Evolutionary conservation across 2,113 vertebrate species (phyloP).

Genomic region (Rhinopithecus roxellana): DNA sequence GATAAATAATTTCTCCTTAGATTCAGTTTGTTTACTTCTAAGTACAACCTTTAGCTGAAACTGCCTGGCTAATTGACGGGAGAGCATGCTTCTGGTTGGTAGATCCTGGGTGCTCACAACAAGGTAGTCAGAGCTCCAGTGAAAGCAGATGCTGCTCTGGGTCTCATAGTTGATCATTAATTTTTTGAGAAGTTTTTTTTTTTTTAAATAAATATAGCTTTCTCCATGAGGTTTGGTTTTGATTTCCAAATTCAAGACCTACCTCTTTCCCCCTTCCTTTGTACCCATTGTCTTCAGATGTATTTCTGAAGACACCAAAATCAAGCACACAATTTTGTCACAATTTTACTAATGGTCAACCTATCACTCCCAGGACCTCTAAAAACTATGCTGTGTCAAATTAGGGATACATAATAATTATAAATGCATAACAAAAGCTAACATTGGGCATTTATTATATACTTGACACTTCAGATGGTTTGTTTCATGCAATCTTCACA

Average conservation of each 20-base stretch:
- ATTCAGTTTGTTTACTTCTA: background rate
- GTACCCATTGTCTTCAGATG: background rate
- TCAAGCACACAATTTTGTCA: background rate
- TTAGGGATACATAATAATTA: background rate
- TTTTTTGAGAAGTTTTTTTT: background rate
- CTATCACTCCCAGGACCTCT: background rate
- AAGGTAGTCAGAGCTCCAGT: background rate
- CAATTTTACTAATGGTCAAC: background rate
- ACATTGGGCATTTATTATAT: background rate
- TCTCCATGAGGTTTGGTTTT: background rate
- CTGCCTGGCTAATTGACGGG: background rate
- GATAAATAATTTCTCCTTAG: conserved; percentile 14
- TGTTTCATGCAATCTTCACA: background rate
- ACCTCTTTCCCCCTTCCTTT: background rate
- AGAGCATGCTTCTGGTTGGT: background rate
- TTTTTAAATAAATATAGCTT: background rate
- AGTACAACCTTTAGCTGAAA: background rate
- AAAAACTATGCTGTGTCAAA: background rate
- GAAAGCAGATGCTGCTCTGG: background rate
- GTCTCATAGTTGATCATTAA: background rate
- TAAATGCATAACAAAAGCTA: background rate
- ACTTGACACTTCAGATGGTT: background rate
- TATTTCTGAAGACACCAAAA: background rate
- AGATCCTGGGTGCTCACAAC: background rate
- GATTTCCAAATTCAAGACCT: background rate